Evolutionary conservation across 2,113 vertebrate genomes (phyloP), one percentile per base, ranked within the genome.

Genomic region (Poeciliopsis prolifica): DNA sequence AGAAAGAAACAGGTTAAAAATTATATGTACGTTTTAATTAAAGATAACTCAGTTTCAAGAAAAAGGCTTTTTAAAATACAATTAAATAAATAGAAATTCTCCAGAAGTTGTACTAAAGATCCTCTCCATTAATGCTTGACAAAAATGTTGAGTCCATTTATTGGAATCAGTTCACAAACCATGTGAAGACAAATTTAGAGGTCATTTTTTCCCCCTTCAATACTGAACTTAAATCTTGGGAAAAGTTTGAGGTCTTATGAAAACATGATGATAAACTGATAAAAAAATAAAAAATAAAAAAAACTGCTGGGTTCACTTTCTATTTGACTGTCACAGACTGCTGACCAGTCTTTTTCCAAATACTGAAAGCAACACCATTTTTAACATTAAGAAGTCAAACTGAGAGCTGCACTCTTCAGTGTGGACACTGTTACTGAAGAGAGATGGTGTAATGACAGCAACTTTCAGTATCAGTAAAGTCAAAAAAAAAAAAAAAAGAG

Each of bases 1-100:
- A 78, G 11, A 90, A 75, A 65, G 33, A 65, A 10, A 31, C 60
- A 58, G 8, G 68, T 63, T 67, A 24, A 44, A 29, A 66, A 13
- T 44, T 31, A 4, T 31, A 72, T 19, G 6, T 30, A 19, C 3
- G 4, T 3, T 13, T 33, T 15, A 15, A 13, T 33, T 12, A 1
- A 12, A 40, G 1, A 15, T 9, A 1, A 17, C 17, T 7, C 17
- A 48, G 19, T 19, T 17, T 58, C 51, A 58, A 22, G 51, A 9
- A n/a, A 24, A 10, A n/a, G 7, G 10, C 7, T n/a, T 58, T n/a
- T 58, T 17, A n/a, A 58, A 24, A 3, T n/a, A 48, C 35, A 37
- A 12, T 37, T 37, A 37, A 37, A 37, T 37, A 48, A 48, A 48
- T 48, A 48, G 2, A 54, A 58, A 11, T 24, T 3, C 22, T 22